phyloP scores from a whole-genome alignment of 2,113 vertebrate genomes.

The Chelonoidis abingdonii region DNA sequence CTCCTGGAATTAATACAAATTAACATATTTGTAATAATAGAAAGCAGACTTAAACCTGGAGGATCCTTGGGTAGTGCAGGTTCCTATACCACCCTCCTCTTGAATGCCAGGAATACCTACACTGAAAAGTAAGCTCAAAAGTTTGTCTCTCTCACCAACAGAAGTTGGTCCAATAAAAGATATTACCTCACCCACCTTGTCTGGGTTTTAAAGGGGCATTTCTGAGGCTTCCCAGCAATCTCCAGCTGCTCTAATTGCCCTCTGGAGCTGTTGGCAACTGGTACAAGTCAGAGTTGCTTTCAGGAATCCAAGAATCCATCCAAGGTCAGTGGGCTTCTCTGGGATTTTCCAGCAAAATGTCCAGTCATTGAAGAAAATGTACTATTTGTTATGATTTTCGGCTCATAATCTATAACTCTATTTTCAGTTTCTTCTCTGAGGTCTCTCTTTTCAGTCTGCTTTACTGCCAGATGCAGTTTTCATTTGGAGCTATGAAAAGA shows the following conservation, averaged over 20 bases:
- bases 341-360: background rate
- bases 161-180: background rate
- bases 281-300: background rate
- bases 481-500: background rate
- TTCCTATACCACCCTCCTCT: background rate
- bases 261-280: background rate
- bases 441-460: background rate
- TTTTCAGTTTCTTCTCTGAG: background rate
- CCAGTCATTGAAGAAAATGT: background rate
- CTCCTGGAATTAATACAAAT: background rate
- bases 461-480: background rate
- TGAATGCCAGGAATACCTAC: background rate
- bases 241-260: background rate
- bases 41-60: background rate
- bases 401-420: background rate
- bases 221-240: background rate
- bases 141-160: background rate
- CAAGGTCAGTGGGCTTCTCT: background rate
- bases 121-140: background rate
- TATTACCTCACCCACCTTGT: background rate
- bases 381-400: background rate
- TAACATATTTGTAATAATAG: background rate
- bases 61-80: background rate
- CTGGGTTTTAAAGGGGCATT: background rate
- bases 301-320: background rate